Base-by-base conservation (phyloP, 2,113 vertebrate genomes). In the Tetrax tetrax region DNA sequence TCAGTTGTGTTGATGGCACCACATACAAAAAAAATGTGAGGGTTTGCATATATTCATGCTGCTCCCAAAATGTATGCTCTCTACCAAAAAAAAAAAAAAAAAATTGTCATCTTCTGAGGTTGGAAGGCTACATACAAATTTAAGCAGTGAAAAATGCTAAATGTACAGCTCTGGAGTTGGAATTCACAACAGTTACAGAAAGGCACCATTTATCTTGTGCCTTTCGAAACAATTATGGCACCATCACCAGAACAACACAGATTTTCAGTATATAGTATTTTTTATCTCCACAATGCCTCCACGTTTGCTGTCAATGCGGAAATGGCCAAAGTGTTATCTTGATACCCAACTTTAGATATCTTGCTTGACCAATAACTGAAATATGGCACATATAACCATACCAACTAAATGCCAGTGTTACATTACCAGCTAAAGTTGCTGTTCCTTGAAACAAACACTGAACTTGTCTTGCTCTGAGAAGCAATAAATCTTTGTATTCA, bases 11-110 rank as follows among this genome's bases (percentile, higher is more conserved):
- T 38, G 31, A 50, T 9, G 6, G 12, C 17, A 65, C 20, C 20
- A 29, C 0, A 3, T 22, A 33, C 12, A 56, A 47, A 69, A 47
- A 69, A 75, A 12, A 33, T 3, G 33, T 3, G 4, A 24, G 1
- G 7, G 10, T 69, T 35, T 87, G 31, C 11, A 45, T 25, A 53
- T 14, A 64, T 24, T 66, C 24, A 37, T 22, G 23, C 9, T 74
- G 25, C 31, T 91, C 43, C 12, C 29, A 54, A 82, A 89, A 53
- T 28, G 28, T 2, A 66, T 2, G 10, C 6, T 9, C 22, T 78
- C 33, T 14, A 41, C 29, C 45, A 50, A 76, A 64, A 50, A 43
- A 7, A 9, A 47, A 38, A 61, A 54, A 81, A 38, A 61, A 33
- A 8, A 57, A 65, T 6, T 13, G 2, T 6, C 38, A 28, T 8